Evolutionary conservation across 2,888 invertebrate genomes (phyloP).

Genomic region (Chalcis sispes): DNA sequence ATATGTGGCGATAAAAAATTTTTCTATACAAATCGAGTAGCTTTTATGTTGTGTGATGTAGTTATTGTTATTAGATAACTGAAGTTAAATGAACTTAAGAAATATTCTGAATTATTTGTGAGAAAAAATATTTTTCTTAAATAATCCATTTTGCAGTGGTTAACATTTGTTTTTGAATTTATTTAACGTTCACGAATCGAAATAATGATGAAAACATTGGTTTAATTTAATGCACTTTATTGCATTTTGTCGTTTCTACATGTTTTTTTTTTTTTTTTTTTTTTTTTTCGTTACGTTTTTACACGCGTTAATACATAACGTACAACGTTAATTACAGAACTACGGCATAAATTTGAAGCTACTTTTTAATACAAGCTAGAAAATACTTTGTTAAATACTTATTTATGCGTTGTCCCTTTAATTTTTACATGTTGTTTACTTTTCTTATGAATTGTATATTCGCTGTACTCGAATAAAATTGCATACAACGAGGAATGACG

Average conservation of each 20-base stretch:
- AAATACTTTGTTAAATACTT: slow-evolving; percentile 52
- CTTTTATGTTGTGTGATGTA: no score
- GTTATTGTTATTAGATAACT: no score
- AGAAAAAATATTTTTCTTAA: no score
- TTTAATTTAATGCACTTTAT: slow-evolving; percentile 24
- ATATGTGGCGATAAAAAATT: no score
- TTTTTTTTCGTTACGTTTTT: slow-evolving; percentile 18
- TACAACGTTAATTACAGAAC: slow-evolving; percentile 24
- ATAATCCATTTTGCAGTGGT: no score
- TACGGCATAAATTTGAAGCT: slow-evolving; percentile 41
- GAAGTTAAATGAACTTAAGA: no score
- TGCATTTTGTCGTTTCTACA: slow-evolving; percentile 35
- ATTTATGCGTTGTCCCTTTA: slow-evolving; percentile 41
- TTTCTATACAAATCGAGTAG: no score
- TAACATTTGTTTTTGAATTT: not conserved
- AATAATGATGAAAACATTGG: not conserved
- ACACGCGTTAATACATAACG: slow-evolving; percentile 17
- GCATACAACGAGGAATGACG: slow-evolving; percentile 31
- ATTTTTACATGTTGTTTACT: slow-evolving; percentile 26
- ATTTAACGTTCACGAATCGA: not conserved
- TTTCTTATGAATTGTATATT: slow-evolving; percentile 17
- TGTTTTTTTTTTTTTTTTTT: slow-evolving; percentile 11
- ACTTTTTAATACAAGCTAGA: slow-evolving; percentile 44
- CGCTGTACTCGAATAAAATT: slow-evolving; percentile 30
- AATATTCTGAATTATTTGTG: no score